These are phyloP conservation scores for Tanypteryx hageni DNA, from an alignment of 2,888 invertebrate species.

Conservation along the genomic window DNA sequence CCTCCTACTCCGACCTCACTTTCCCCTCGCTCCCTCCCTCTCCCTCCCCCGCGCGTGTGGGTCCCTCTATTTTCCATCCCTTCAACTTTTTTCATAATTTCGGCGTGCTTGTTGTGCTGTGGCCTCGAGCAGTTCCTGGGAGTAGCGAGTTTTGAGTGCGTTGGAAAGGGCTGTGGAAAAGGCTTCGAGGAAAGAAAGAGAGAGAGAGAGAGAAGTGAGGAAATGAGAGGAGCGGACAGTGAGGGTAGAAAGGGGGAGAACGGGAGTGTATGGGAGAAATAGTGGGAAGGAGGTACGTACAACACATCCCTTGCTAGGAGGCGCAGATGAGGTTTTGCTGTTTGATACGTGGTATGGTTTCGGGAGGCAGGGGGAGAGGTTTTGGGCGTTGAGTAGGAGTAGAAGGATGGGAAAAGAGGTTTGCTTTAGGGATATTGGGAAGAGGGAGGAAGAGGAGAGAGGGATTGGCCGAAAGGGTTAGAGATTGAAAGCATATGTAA, in stretches of 20 bases:
- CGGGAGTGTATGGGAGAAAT: background rate
- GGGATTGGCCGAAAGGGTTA: too few species aligned
- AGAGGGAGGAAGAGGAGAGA: too few species aligned
- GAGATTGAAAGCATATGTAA: too few species aligned
- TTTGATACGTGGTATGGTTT: background rate
- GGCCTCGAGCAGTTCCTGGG: constrained; percentile 37
- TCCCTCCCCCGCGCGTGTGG: background rate
- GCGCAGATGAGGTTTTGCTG: background rate
- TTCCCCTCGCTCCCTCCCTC: background rate
- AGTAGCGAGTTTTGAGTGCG: constrained; percentile 37
- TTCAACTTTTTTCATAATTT: constrained; percentile 64
- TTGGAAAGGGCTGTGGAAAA: background rate
- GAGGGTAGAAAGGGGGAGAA: background rate
- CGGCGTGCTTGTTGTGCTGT: constrained; percentile 36
- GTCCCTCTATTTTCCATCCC: constrained; percentile 10
- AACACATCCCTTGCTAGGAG: background rate
- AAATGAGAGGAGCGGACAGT: background rate
- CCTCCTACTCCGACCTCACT: too few species aligned
- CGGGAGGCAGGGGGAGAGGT: background rate
- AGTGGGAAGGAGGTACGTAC: background rate
- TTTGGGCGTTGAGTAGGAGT: too few species aligned
- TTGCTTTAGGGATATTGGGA: too few species aligned
- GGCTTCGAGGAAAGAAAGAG: background rate
- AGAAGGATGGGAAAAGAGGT: too few species aligned
- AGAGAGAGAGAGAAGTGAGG: background rate